These are phyloP conservation scores for Cossypha polioptera DNA, from an alignment of 2,797 vertebrate genomes.

Conservation along the genomic window DNA sequence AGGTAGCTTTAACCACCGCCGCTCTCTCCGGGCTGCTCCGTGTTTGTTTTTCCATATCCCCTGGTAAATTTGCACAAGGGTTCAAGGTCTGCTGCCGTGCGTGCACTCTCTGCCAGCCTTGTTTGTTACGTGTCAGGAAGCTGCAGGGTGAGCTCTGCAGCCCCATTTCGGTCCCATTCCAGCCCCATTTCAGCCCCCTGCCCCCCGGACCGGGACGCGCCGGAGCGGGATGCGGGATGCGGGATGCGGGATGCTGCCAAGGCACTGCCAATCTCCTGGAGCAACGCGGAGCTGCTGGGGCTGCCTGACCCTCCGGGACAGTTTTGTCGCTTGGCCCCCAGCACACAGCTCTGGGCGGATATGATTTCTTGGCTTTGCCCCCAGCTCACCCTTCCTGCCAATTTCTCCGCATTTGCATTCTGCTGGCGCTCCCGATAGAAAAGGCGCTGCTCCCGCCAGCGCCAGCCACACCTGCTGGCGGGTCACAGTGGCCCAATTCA, in stretches of 20 bases:
- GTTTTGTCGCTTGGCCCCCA: neutral
- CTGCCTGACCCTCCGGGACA: neutral
- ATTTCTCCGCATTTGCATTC: slow-evolving; percentile 21
- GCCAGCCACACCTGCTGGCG: slow-evolving; percentile 5
- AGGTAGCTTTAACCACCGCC: neutral
- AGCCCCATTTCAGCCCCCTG: too few species aligned
- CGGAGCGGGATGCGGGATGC: too few species aligned
- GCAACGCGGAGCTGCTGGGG: neutral
- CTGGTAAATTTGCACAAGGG: slow-evolving; percentile 43
- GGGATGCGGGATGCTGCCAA: neutral
- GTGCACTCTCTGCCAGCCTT: neutral
- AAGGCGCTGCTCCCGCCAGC: neutral
- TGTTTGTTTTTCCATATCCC: slow-evolving; percentile 45
- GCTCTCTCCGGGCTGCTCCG: neutral
- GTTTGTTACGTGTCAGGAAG: too few species aligned
- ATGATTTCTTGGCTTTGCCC: slow-evolving; percentile 51
- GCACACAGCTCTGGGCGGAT: slow-evolving; percentile 15
- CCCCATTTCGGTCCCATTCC: too few species aligned
- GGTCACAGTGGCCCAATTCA: neutral
- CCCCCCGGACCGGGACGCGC: too few species aligned
- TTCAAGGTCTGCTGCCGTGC: neutral
- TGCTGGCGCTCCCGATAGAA: neutral
- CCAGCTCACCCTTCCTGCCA: slow-evolving; percentile 46
- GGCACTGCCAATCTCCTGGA: neutral
- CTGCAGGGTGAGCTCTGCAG: too few species aligned